phyloP scores from a whole-genome alignment of 1,140 invertebrate genomes.

The Tetragnatha versicolor region DNA sequence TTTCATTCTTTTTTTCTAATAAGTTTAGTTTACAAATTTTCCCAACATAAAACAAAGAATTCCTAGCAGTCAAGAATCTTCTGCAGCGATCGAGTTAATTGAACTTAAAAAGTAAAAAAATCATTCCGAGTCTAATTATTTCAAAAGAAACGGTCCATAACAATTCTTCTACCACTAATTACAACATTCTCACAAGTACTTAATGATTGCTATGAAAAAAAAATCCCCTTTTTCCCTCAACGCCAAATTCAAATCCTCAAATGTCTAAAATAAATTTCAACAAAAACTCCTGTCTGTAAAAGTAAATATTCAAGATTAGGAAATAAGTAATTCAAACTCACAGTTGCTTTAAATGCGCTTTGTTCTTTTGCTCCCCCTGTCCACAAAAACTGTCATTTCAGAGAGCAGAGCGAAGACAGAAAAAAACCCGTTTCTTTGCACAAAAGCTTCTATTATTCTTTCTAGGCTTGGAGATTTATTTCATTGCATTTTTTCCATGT shows the following conservation, averaged over 20 bases:
- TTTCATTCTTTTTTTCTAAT: too few relatives aligned
- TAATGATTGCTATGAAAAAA: neutral
- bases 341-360: constrained; percentile 5
- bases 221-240: neutral
- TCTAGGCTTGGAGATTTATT: constrained; percentile 24
- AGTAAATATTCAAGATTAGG: constrained; percentile 10
- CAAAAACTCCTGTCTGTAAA: neutral
- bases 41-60: too few relatives aligned
- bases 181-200: neutral
- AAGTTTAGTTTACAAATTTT: too few relatives aligned
- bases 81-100: too few relatives aligned
- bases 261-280: neutral
- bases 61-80: too few relatives aligned
- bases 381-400: neutral
- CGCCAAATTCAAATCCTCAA: neutral
- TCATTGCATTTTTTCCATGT: constrained; percentile 1
- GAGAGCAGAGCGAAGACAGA: neutral
- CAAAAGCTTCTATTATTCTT: constrained; percentile 4
- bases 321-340: constrained; percentile 27
- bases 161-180: neutral
- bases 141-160: too few relatives aligned
- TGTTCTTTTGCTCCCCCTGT: neutral
- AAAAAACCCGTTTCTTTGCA: constrained; percentile 1
- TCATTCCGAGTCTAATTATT: too few relatives aligned
- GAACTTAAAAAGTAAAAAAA: too few relatives aligned